A percentile compares a stretch with the other conserved stretches of the same genome.
Evolutionary conservation across 2,888 invertebrate species (phyloP).

Genomic region (Mythimna pallens): DNA sequence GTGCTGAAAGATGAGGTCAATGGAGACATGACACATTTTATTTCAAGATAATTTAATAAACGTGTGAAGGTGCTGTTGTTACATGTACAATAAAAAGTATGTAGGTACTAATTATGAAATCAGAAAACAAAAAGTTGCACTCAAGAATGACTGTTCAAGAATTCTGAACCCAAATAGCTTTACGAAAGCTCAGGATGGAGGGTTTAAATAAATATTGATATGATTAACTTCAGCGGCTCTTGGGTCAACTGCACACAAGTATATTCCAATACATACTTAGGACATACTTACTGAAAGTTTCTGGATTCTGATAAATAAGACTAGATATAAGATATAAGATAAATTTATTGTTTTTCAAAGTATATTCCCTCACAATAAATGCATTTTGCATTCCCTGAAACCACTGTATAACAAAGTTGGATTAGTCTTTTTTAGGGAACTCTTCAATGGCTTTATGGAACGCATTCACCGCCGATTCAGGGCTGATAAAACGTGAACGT

Average conservation of each 20-base stretch:
- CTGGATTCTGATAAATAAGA: no score
- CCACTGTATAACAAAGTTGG: no score
- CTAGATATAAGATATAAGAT: no score
- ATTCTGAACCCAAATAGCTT: background rate
- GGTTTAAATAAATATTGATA: conserved; percentile 7
- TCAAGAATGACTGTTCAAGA: background rate
- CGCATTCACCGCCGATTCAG: no score
- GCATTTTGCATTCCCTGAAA: no score
- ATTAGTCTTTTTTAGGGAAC: no score
- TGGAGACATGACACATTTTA: conserved; percentile 5
- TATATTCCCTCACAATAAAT: no score
- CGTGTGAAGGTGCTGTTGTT: background rate
- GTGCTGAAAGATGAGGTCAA: conserved; percentile 44
- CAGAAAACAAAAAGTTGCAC: background rate
- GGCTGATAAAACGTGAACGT: no score
- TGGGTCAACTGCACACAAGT: background rate
- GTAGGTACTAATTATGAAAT: conserved; percentile 2
- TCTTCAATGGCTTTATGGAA: no score
- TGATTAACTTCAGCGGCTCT: background rate
- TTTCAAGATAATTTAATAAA: conserved; percentile 8
- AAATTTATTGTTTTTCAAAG: no score
- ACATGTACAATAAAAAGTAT: conserved; percentile 6
- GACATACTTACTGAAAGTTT: no score
- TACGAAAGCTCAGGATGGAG: background rate
- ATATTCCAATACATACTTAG: background rate